phyloP scores from a whole-genome alignment of 2,888 invertebrate species.

The Sinopyrophorus schimmeli region DNA sequence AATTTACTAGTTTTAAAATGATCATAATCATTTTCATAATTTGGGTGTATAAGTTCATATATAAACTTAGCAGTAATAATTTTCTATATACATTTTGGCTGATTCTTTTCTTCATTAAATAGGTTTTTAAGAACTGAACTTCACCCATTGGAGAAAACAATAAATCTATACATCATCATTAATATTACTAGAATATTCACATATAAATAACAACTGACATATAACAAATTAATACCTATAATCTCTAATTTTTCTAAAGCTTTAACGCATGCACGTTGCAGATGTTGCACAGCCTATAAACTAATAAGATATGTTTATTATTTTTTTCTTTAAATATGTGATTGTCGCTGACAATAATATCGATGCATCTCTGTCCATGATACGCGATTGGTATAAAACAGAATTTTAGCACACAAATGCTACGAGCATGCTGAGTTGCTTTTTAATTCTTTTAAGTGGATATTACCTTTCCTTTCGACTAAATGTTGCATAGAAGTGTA shows the following conservation, averaged over 20 bases:
- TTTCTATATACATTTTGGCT: slow-evolving; percentile 50
- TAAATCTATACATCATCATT: slow-evolving; percentile 34
- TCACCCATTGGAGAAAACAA: too few relatives aligned
- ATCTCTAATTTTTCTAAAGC: slow-evolving; percentile 24
- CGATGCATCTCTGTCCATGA: slow-evolving; percentile 37
- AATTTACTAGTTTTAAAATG: slow-evolving; percentile 39
- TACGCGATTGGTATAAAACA: slow-evolving; percentile 44
- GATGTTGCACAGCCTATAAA: slow-evolving; percentile 46
- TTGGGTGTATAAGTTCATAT: too few relatives aligned
- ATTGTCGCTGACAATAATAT: slow-evolving; percentile 54
- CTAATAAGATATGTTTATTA: slow-evolving; percentile 55
- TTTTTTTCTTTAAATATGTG: slow-evolving; percentile 45
- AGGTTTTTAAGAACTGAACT: too few relatives aligned
- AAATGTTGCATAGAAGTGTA: too few relatives aligned
- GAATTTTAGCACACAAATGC: slow-evolving; percentile 48
- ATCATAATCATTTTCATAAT: too few relatives aligned
- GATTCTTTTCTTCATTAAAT: slow-evolving; percentile 31
- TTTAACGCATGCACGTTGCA: slow-evolving; percentile 35
- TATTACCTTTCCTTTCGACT: too few relatives aligned
- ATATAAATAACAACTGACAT: slow-evolving; percentile 32
- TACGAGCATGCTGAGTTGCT: slow-evolving; percentile 47
- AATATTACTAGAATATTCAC: slow-evolving; percentile 28
- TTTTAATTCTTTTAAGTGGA: too few relatives aligned
- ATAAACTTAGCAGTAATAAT: slow-evolving; percentile 31
- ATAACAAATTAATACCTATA: slow-evolving; percentile 30